These are phyloP conservation scores for Sarcophaga subvicina DNA, from an alignment of 2,888 invertebrate species.

Conservation along the genomic window DNA sequence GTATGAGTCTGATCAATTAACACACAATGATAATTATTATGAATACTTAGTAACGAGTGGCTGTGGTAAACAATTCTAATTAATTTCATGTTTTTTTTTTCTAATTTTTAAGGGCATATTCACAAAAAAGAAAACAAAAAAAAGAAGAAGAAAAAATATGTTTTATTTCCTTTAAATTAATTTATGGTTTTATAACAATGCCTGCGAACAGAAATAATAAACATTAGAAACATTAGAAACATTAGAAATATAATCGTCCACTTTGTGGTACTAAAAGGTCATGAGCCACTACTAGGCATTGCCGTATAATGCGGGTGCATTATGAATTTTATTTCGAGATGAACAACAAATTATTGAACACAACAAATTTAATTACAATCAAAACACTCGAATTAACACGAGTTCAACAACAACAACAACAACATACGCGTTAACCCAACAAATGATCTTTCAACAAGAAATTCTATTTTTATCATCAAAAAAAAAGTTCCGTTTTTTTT, in stretches of 20 bases:
- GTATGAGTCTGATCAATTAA: constrained; percentile 46
- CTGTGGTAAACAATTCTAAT: constrained; percentile 49
- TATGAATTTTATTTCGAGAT: constrained; percentile 35
- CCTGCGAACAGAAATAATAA: not conserved
- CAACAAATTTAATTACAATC: constrained; percentile 60
- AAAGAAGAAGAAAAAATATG: constrained; percentile 33
- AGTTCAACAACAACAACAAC: constrained; percentile 17
- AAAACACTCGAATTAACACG: constrained; percentile 57
- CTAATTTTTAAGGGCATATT: constrained; percentile 62
- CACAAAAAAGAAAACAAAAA: constrained; percentile 20
- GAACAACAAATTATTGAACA: constrained; percentile 53
- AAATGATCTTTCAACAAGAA: constrained; percentile 2
- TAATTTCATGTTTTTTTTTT: constrained; percentile 46
- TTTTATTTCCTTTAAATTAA: constrained; percentile 31
- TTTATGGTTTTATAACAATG: constrained; percentile 69
- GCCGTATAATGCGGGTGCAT: constrained; percentile 50
- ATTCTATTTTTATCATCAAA: constrained; percentile 5
- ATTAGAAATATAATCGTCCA: constrained; percentile 38
- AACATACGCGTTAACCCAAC: not conserved
- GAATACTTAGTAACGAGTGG: not conserved
- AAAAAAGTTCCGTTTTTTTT: too few species aligned
- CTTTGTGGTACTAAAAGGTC: constrained; percentile 40
- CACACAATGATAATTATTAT: constrained; percentile 23
- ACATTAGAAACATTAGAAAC: not conserved
- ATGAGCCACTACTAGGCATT: constrained; percentile 6